A percentile compares a stretch with the other conserved stretches of the same genome.
phyloP scores from a whole-genome alignment of 2,888 invertebrate genomes.

The Agonopterix alstromeriana region DNA sequence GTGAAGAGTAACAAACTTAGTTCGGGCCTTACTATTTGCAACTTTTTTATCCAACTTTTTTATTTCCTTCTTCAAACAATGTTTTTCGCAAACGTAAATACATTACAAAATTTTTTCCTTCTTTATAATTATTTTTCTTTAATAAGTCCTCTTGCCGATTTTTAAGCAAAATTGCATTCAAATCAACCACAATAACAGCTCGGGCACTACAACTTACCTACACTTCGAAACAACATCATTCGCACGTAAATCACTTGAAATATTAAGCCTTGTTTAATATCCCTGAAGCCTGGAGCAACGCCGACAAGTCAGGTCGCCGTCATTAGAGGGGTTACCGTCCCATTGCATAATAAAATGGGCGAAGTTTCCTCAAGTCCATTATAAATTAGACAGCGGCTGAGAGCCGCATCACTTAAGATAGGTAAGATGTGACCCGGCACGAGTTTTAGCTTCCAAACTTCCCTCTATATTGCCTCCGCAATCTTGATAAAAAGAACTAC shows the following conservation, averaged over 20 bases:
- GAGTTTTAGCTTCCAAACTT: conserved; percentile 65
- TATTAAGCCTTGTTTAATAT: conserved; percentile 64
- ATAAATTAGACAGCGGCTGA: conserved; percentile 75
- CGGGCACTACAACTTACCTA: neutral
- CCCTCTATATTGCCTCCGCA: conserved; percentile 56
- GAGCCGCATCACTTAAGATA: conserved; percentile 75
- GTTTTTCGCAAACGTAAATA: no score
- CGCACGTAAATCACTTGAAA: conserved; percentile 45
- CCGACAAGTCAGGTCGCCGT: conserved; percentile 64
- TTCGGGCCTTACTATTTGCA: no score
- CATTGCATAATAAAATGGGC: conserved; percentile 77
- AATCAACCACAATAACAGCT: neutral
- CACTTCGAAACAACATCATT: conserved; percentile 18
- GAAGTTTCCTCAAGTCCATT: conserved; percentile 76
- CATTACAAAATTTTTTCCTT: neutral
- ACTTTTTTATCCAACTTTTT: no score
- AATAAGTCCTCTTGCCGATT: no score
- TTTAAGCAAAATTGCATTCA: neutral
- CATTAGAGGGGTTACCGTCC: conserved; percentile 74
- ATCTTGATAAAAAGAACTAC: conserved; percentile 74
- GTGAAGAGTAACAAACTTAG: no score
- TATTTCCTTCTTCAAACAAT: no score
- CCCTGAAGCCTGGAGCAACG: conserved; percentile 56
- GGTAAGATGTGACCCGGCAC: conserved; percentile 73
- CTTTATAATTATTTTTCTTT: no score